These are phyloP conservation scores for Zoanthus gigantus DNA, from an alignment of 92 coral and sea anemone genomes.

Conservation along the genomic window DNA sequence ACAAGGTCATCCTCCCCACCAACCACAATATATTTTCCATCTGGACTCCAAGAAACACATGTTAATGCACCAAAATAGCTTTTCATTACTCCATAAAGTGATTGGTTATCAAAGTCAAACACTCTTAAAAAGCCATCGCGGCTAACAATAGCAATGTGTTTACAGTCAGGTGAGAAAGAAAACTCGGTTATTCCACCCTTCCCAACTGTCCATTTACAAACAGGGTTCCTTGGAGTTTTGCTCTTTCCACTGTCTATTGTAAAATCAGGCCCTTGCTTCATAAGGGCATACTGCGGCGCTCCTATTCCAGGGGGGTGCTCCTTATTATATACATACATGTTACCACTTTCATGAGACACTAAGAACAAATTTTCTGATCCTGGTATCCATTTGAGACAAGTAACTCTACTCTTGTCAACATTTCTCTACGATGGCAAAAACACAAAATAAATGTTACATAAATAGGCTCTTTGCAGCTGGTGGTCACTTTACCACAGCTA, in stretches of 20 bases:
- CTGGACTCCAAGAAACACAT: slow-evolving; percentile 99
- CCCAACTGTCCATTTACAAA: slow-evolving; percentile 97
- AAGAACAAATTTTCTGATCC: slow-evolving; percentile 97
- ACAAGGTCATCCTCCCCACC: slow-evolving; percentile 99
- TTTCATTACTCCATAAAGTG: slow-evolving; percentile 95
- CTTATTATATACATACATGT: slow-evolving; percentile 98
- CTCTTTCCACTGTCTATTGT: slow-evolving; percentile 85
- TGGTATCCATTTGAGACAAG: slow-evolving; percentile 98
- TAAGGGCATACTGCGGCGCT: slow-evolving; percentile 84
- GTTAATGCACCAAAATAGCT: slow-evolving; percentile 97
- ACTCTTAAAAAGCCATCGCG: slow-evolving; percentile 97
- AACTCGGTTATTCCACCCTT: slow-evolving; percentile 93
- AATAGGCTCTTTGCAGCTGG: too few species aligned
- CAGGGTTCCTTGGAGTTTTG: slow-evolving; percentile 92
- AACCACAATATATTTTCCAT: slow-evolving; percentile 94
- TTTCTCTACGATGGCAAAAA: slow-evolving; percentile 72
- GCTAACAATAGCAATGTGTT: slow-evolving; percentile 93
- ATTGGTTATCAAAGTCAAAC: slow-evolving; percentile 96
- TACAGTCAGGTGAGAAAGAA: slow-evolving; percentile 99
- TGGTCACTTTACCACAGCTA: too few species aligned
- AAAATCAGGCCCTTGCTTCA: slow-evolving; percentile 99
- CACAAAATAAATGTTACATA: background rate
- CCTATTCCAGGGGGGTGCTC: slow-evolving; percentile 91
- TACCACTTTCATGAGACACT: slow-evolving; percentile 94
- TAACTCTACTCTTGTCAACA: slow-evolving; percentile 93